A percentile compares a stretch with the other conserved stretches of the same genome.
phyloP scores from a whole-genome alignment of 2,888 invertebrate genomes.

The Sipunculus nudus region DNA sequence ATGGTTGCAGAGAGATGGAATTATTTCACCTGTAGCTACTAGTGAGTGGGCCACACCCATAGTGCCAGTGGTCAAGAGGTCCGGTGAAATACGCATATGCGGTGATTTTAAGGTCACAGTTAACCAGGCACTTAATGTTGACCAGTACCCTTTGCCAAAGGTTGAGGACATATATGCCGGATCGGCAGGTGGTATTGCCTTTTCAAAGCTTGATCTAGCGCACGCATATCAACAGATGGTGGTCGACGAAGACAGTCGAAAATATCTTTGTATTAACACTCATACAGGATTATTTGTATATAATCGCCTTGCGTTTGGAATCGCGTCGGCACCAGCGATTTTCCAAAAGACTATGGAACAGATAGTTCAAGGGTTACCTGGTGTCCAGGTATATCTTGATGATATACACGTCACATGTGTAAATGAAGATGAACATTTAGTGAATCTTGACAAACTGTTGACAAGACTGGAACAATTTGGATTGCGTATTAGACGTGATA shows the following conservation, averaged over 20 bases:
- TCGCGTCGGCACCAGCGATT: neutral
- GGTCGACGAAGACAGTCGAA: no score
- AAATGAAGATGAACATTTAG: conserved; percentile 1
- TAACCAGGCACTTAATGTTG: conserved; percentile 15
- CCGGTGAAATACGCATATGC: conserved; percentile 20
- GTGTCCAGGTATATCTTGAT: no score
- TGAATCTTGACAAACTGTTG: neutral
- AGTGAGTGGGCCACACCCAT: conserved; percentile 36
- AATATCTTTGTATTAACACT: conserved; percentile 10
- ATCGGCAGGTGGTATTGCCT: conserved; percentile 30
- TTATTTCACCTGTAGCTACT: no score
- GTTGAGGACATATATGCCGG: conserved; percentile 20
- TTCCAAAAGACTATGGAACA: neutral
- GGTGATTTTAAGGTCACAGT: conserved; percentile 30
- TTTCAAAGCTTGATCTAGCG: conserved; percentile 38
- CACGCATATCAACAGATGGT: conserved; percentile 35
- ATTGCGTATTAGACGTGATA: neutral
- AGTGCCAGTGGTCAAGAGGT: conserved; percentile 31
- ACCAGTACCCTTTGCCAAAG: conserved; percentile 29
- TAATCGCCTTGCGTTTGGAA: neutral
- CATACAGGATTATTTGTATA: conserved; percentile 2
- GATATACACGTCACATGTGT: neutral
- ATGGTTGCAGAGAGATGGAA: no score
- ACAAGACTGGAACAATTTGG: neutral
- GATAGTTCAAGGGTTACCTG: no score